These are phyloP conservation scores for Thysanoteuthis rhombus DNA, from an alignment of 2,888 invertebrate species.

Conservation along the genomic window DNA sequence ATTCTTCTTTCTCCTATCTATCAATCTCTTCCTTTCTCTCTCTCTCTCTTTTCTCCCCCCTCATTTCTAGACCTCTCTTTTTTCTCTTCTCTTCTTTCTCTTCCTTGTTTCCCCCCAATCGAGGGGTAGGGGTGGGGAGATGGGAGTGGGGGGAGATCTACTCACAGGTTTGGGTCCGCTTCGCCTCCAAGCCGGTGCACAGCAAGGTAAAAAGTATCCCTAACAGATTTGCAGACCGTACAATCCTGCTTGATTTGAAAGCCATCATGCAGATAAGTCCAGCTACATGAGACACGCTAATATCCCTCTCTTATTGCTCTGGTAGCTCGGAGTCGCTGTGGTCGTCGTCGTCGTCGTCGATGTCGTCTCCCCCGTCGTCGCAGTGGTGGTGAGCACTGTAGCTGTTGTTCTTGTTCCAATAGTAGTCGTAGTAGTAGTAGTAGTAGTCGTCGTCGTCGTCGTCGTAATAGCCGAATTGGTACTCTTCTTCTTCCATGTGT, in stretches of 20 bases:
- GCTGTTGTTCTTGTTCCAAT: not conserved
- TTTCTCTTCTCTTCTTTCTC: too few species aligned
- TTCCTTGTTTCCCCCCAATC: too few species aligned
- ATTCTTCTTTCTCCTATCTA: too few species aligned
- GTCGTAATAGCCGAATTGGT: not conserved
- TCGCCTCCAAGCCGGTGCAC: not conserved
- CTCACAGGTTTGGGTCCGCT: not conserved
- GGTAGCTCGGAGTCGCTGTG: not conserved
- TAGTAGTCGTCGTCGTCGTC: not conserved
- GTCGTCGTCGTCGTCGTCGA: too few species aligned
- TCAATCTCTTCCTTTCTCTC: too few species aligned
- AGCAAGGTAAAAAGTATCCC: not conserved
- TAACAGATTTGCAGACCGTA: not conserved
- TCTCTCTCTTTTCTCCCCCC: too few species aligned
- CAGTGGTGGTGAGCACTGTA: not conserved
- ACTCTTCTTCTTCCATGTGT: not conserved
- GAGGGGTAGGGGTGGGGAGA: too few species aligned
- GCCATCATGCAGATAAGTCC: not conserved
- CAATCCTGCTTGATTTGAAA: not conserved
- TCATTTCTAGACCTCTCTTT: too few species aligned
- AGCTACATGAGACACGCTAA: not conserved
- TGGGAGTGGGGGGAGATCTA: not conserved
- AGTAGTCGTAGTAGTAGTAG: not conserved
- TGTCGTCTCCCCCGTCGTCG: not conserved
- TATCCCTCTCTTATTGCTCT: not conserved